Evolutionary conservation across 2,113 vertebrate genomes (phyloP).

Genomic region (Vulpes lagopus): DNA sequence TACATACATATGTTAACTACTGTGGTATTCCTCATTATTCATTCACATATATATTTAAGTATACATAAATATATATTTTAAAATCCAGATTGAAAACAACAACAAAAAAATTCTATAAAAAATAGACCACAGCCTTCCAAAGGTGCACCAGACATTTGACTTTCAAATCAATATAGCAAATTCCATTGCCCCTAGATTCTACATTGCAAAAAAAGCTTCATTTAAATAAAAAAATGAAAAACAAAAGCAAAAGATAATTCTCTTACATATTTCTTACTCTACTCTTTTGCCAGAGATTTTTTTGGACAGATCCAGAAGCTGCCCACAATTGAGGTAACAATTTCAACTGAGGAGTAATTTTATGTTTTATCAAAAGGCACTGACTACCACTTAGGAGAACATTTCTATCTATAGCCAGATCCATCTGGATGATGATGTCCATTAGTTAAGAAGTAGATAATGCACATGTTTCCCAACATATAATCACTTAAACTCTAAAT

Average conservation of each 20-base stretch:
- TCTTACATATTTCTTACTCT: conserved; percentile 33
- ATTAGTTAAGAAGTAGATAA: conserved; percentile 55
- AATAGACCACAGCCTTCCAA: background rate
- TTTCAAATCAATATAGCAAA: background rate
- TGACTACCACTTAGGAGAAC: conserved; percentile 58
- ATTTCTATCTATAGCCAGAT: conserved; percentile 65
- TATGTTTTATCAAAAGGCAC: conserved; percentile 53
- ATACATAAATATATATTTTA: background rate
- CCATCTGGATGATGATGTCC: conserved; percentile 66
- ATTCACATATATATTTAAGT: background rate
- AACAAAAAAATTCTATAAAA: background rate
- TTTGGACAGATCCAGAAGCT: background rate
- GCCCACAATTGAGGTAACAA: conserved; percentile 7
- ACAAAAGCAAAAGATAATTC: background rate
- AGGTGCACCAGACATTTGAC: background rate
- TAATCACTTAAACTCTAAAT: conserved; percentile 66
- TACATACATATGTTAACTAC: background rate
- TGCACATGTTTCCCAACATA: conserved; percentile 65
- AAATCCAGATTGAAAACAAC: background rate
- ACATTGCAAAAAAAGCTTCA: background rate
- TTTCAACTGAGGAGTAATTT: conserved; percentile 58
- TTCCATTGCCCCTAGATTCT: background rate
- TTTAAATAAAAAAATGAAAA: background rate
- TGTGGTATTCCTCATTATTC: background rate
- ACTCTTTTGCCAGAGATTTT: background rate